Evolutionary conservation across 2,888 invertebrate species (phyloP).

Genomic region (Brenthis daphne): DNA sequence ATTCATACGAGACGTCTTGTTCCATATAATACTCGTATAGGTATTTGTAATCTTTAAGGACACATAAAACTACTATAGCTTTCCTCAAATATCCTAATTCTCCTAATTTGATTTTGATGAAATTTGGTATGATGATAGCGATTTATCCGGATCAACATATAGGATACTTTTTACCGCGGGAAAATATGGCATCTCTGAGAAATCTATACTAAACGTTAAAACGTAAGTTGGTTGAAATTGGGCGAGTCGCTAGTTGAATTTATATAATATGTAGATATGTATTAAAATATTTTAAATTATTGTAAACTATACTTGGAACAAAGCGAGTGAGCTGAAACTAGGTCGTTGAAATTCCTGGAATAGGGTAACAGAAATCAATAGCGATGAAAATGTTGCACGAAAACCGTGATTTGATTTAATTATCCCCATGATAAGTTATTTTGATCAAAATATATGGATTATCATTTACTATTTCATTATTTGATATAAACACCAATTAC

Average conservation of each 20-base stretch:
- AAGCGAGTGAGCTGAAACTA: slow-evolving; percentile 6
- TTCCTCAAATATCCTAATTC: too few relatives aligned
- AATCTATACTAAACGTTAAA: too few relatives aligned
- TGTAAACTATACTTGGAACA: slow-evolving; percentile 1
- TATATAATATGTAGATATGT: not conserved
- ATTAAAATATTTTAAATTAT: not conserved
- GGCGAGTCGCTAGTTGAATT: not conserved
- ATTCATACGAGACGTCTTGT: too few relatives aligned
- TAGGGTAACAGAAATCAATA: slow-evolving; percentile 19
- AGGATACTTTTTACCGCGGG: too few relatives aligned
- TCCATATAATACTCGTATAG: too few relatives aligned
- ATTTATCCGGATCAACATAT: too few relatives aligned
- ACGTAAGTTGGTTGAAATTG: too few relatives aligned
- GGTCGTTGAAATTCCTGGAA: slow-evolving; percentile 18
- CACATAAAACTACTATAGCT: too few relatives aligned
- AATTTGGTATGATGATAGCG: too few relatives aligned
- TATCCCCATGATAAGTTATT: not conserved
- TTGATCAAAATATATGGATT: slow-evolving; percentile 9
- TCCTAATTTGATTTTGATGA: too few relatives aligned
- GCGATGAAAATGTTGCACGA: slow-evolving; percentile 5
- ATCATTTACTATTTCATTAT: slow-evolving; percentile 2
- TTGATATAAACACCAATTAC: not conserved
- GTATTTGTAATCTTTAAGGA: too few relatives aligned
- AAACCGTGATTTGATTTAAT: slow-evolving; percentile 11
- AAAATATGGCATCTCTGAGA: too few relatives aligned